Evolutionary conservation across 2,113 vertebrate genomes (phyloP), one percentile per base, ranked within the genome.

Genomic region (Machaerirhynchus nigripectus): DNA sequence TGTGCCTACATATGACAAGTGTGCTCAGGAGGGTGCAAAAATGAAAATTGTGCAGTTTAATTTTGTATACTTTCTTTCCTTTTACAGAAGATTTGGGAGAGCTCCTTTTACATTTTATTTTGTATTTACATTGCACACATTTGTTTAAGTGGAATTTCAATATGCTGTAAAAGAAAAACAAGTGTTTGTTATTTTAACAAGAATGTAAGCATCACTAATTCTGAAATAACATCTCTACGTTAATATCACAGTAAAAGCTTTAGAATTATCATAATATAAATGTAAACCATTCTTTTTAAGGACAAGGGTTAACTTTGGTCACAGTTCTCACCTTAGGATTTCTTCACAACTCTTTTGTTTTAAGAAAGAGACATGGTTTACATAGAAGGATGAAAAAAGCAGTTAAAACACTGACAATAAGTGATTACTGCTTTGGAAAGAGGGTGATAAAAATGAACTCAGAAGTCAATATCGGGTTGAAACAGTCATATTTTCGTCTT

Each of bases 101-200:
- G 53, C 35, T 18, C 10, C 65, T 77, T 83, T 74, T 49, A 60
- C 4, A 11, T 60, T 73, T 67, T 71, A 50, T 49, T 92, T 79
- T 40, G 44, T 61, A 24, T 77, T 86, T 85, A n/a, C 50, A 17
- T 70, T 59, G 35, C 33, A 59, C 35, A 35, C 42, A 59, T 53
- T 93, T 86, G 5, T 85, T 85, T 60, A 61, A 83, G 64, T 56
- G 73, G 49, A 67, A 81, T 92, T 93, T 85, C 68, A 90, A 50
- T 85, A 70, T 70, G 42, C 59, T 84, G 50, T 93, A 65, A 80
- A 97, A 94, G 55, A 91, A 93, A 91, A 75, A 60, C 7, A 88
- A 65, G n/a, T n/a, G 11, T 59, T 87, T 83, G 57, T 77, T 80
- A 35, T 59, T 91, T 80, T 86, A 57, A 70, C 55, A 87, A 82